Evolutionary conservation across 2,888 invertebrate genomes (phyloP).

Genomic region (Phortica magna): DNA sequence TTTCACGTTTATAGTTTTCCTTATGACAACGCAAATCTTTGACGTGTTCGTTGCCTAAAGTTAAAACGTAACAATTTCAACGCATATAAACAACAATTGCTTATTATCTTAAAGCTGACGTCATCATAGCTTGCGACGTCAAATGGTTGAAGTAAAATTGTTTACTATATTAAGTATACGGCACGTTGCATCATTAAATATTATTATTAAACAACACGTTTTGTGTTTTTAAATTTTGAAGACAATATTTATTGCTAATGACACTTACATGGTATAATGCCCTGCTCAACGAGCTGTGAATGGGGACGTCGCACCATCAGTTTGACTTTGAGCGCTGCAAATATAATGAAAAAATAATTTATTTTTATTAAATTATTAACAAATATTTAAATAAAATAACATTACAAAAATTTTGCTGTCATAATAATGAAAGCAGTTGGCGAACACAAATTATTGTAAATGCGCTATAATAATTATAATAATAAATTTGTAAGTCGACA

Average conservation of each 20-base stretch:
- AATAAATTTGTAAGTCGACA: too few relatives aligned
- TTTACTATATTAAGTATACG: conserved; percentile 21
- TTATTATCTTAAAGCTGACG: conserved; percentile 18
- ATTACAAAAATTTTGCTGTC: not conserved
- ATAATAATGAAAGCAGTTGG: conserved; percentile 2
- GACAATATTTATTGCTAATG: too few relatives aligned
- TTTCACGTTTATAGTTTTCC: too few relatives aligned
- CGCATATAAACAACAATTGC: not conserved
- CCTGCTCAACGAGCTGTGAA: conserved; percentile 97
- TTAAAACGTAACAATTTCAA: too few relatives aligned
- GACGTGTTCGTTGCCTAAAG: too few relatives aligned
- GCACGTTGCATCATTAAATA: conserved; percentile 4
- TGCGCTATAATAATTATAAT: too few relatives aligned
- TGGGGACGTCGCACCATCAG: conserved; percentile 96
- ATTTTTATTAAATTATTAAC: not conserved
- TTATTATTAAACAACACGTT: not conserved
- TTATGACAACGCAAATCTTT: too few relatives aligned
- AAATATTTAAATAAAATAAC: not conserved
- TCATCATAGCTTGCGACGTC: conserved; percentile 1
- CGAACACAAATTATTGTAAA: not conserved
- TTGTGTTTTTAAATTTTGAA: too few relatives aligned
- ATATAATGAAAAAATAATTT: conserved; percentile 8
- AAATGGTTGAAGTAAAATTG: not conserved
- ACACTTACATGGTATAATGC: conserved; percentile 98
- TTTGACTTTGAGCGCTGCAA: conserved; percentile 97